Base-by-base conservation (phyloP, 2,113 vertebrate species). In the Istiophorus platypterus region DNA sequence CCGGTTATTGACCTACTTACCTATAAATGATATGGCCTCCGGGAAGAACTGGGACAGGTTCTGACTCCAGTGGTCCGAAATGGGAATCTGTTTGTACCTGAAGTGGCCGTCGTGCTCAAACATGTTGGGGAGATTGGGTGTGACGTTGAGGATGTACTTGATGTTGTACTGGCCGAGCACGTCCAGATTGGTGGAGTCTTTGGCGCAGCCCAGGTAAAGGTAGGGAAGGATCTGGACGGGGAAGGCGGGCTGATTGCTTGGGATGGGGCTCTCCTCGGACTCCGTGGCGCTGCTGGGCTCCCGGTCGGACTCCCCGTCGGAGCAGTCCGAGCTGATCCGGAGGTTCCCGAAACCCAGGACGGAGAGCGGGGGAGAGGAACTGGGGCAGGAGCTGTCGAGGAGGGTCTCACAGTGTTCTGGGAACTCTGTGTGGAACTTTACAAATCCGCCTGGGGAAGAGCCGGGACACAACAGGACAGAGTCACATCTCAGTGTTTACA, bases 61-160 rank as follows among this genome's bases (percentile, higher is more conserved):
- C 89, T 97, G 96, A 90, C 96, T 97, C 97, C 97, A 97, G 92
- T 97, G 97, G 86, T 97, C 96, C 0, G 96, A 97, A 89, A 97
- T 97, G 76, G 97, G 97, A 75, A 97, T 97, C 93, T 97, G 96
- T 89, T 97, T 97, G 94, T 97, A 97, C 88, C 95, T 95, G 90
- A 97, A 97, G 80, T 94, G 94, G 5, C 96, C 95, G 0, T 96
- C 96, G 52, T 97, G 96, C 91, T 97, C 97, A 14, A 97, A 97
- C 92, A 96, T 95, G 90, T 97, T 97, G 39, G 97, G 97, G 18
- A 97, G 95, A 84, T 97, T 97, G 81, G 97, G 96, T 20, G 97
- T 97, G 81, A 97, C 96, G 17, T 97, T 97, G 76, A 97, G 95
- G 91, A 97, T 96, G 87, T 97, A 97, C 82, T 95, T 95, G 88